Evolutionary conservation across 2,888 invertebrate species (phyloP), one percentile per base, ranked within the genome.

Genomic region (Onthophagus sagittarius): DNA sequence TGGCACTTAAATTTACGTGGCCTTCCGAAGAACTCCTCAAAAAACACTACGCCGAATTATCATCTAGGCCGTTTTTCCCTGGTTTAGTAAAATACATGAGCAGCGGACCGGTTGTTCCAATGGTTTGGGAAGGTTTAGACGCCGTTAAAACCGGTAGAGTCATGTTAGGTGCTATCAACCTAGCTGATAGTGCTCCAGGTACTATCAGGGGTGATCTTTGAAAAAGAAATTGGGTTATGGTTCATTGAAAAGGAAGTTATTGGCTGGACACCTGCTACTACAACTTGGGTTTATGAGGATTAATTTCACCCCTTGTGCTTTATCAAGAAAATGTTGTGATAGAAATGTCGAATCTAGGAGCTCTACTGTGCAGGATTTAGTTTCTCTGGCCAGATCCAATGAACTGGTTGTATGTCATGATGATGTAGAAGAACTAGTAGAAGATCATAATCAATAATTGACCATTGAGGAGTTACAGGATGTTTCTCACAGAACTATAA

Each of bases 141-240:
- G 96, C 91, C 70, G 98, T 99, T 5, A 97, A 96, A 87, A 97
- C 96, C 80, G 99, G 98, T 62, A 94, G 99, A 81, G 91, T 92
- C 80, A 95, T 99, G 92, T 90, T 99, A 80, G 99, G 99, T 78
- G 99, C 96, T 77, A 99, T 99, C 77, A 96, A 99, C 86, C 99
- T 99, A 23, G 94, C 95, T 74, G 94, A 96, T 82, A 98, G 98
- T 13, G 90, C 90, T 76, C 98, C 99, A 74, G 99, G 99, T 77
- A 98, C 98, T 75, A 98, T 99, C 83, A 93, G 99, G 82, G 99
- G 99, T 74, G 99, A 99, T 86, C 94, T 93, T 83, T 97, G 97
- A 97, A 74, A 96, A 96, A 83, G 99, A 99, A 89, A 99, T 99
- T 80, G 90, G 87, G 75, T 88, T 99, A 79, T 99, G 99, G 99